Base-by-base conservation (phyloP, 2,888 invertebrate genomes). In the Trisateles emortualis region DNA sequence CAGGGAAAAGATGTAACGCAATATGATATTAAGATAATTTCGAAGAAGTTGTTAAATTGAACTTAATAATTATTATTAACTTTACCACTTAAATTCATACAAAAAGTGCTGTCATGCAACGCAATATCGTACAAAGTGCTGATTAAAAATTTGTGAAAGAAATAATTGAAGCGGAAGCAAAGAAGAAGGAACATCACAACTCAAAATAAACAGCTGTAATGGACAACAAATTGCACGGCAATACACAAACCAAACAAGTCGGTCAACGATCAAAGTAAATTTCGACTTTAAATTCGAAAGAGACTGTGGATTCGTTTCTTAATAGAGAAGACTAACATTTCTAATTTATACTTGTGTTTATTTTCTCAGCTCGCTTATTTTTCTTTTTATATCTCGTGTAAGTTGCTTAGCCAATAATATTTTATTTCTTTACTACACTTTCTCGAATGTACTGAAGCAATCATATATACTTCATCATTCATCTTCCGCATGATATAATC, bases 211-310 rank as follows among this genome's bases (percentile, higher is more conserved):
- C 35, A 35, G 19, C 8, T 24, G 33, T 55, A 48, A 62, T 45
- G 36, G 38, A 33, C n/a, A 41, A 52, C 32, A 47, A 63, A 50
- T 52, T 57, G 33, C 46, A 8, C 30, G 30, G 11, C 26, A 48
- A 42, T 55, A 45, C 56, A 46, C 36, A 46, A 51, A 52, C 33
- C 24, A 39, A 48, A 43, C 22, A 57, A 44, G 40, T 59, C 49
- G 40, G 53, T 44, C 24, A 52, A 29, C 40, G 58, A 56, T 61
- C 56, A 63, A 64, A 69, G 46, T 57, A 52, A 56, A 42, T 60
- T 67, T 44, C 55, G 47, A 29, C 40, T 69, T 58, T 40, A 58
- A 32, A 29, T 44, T 54, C 54, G 29, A 48, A 52, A 54, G 49
- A 41, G 65, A 52, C 11, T 32, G 8, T 17, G 26, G 39, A 55